Conservation (phyloP, 2,888 invertebrate genomes). For the Xylocampa areola region DNA sequence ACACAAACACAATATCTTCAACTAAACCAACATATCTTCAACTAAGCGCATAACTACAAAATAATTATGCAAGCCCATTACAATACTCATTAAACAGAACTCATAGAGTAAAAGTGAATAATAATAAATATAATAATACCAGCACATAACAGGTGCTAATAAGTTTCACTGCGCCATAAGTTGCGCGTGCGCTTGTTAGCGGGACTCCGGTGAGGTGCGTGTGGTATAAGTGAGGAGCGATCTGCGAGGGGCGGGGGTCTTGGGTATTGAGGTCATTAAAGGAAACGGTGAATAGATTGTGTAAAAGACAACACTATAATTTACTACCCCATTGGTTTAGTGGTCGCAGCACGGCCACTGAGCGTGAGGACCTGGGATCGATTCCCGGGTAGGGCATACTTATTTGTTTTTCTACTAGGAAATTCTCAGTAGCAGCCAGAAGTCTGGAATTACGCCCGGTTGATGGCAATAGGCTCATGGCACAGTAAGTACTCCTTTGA, state of each 20-base stretch:
- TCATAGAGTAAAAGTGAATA: constrained; percentile 54
- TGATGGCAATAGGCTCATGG: too few relatives aligned
- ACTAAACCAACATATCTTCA: background rate
- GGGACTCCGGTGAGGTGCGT: constrained; percentile 34
- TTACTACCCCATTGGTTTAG: too few relatives aligned
- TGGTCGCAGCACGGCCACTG: too few relatives aligned
- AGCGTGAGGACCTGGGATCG: too few relatives aligned
- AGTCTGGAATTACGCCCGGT: too few relatives aligned
- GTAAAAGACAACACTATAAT: too few relatives aligned
- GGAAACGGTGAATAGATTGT: too few relatives aligned
- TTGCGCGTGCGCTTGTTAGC: constrained; percentile 46
- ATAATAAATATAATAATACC: constrained; percentile 46
- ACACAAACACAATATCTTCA: background rate
- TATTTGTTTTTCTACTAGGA: too few relatives aligned
- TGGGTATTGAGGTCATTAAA: background rate
- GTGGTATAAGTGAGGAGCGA: constrained; percentile 28
- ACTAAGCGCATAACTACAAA: constrained; percentile 11
- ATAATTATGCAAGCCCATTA: constrained; percentile 23
- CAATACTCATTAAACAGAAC: constrained; percentile 15
- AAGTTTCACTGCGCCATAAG: constrained; percentile 62
- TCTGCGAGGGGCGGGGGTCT: constrained; percentile 11
- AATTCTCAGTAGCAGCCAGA: too few relatives aligned
- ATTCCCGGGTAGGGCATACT: too few relatives aligned
- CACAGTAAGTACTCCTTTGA: too few relatives aligned
- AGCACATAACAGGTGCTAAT: constrained; percentile 56